Conservation (phyloP, 1,140 invertebrate genomes). For the Brachionus paranguensis region DNA sequence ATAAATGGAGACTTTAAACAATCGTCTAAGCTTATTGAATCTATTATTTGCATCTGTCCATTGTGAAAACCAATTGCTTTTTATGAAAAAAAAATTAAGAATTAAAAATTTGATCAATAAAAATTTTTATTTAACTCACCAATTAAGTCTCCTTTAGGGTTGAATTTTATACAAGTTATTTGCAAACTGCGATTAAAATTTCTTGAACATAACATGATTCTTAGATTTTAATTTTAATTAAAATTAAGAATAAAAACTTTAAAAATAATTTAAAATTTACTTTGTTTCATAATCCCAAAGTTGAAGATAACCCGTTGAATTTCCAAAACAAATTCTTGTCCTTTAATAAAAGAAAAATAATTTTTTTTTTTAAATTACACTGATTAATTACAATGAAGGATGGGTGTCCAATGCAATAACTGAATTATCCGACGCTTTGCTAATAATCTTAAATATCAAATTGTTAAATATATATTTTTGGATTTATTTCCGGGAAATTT, state of each 20-base stretch:
- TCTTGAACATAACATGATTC: background rate
- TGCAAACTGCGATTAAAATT: slow-evolving; percentile 21
- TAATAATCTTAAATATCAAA: slow-evolving; percentile 46
- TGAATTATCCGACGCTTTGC: slow-evolving; percentile 51
- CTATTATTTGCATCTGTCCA: slow-evolving; percentile 50
- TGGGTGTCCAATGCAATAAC: slow-evolving; percentile 52
- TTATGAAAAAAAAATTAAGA: background rate
- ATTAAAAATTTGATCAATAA: slow-evolving; percentile 41
- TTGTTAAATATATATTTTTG: background rate
- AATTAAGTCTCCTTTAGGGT: slow-evolving; percentile 50
- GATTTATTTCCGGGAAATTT: slow-evolving; percentile 1
- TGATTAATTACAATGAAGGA: slow-evolving; percentile 49
- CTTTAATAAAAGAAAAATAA: slow-evolving; percentile 42
- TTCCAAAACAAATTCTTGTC: slow-evolving; percentile 50
- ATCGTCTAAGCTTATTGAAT: slow-evolving; percentile 51
- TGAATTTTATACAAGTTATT: slow-evolving; percentile 44
- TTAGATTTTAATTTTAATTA: background rate
- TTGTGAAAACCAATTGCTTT: slow-evolving; percentile 54
- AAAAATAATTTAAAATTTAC: slow-evolving; percentile 44
- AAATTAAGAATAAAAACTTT: background rate
- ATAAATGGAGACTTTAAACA: slow-evolving; percentile 48
- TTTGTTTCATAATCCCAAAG: slow-evolving; percentile 54
- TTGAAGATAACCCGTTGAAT: slow-evolving; percentile 52
- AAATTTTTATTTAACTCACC: slow-evolving; percentile 28
- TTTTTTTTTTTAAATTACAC: background rate